Conservation (phyloP, 2,113 vertebrate genomes). For the Saccopteryx leptura region DNA sequence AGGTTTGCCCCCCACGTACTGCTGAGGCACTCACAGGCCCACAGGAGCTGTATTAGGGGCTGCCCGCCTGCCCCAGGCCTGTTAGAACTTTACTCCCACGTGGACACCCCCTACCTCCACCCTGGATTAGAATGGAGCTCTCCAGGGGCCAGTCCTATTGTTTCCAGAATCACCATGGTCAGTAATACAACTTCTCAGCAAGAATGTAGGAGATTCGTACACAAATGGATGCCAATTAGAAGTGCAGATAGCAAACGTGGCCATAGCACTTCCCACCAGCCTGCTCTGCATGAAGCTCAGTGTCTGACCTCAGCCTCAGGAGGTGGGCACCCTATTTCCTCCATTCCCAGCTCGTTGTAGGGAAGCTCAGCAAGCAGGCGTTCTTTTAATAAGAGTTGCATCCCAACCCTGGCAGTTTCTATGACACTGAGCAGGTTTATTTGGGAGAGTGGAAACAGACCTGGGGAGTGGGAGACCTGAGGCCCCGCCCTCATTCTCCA, state of each 20-base stretch:
- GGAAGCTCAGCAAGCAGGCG: neutral
- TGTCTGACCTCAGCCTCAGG: neutral
- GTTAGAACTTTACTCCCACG: neutral
- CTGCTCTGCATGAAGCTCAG: neutral
- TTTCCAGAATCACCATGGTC: constrained; percentile 14
- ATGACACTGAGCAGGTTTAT: neutral
- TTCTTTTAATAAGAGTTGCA: neutral
- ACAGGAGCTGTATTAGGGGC: neutral
- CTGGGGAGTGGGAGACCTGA: neutral
- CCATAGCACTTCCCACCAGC: neutral
- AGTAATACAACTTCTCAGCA: neutral
- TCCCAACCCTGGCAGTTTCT: neutral
- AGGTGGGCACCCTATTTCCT: neutral
- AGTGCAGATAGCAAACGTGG: neutral
- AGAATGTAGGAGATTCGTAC: neutral
- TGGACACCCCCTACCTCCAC: neutral
- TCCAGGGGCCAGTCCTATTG: neutral
- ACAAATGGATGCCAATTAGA: neutral
- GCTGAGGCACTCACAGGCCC: neutral
- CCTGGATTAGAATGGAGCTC: neutral
- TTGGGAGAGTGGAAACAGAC: neutral
- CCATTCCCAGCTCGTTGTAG: neutral
- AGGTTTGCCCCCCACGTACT: neutral
- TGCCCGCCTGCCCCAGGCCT: neutral
- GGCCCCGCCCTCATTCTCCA: neutral